phyloP scores from a whole-genome alignment of 2,797 vertebrate genomes.

The Halcyon smyrnensis region DNA sequence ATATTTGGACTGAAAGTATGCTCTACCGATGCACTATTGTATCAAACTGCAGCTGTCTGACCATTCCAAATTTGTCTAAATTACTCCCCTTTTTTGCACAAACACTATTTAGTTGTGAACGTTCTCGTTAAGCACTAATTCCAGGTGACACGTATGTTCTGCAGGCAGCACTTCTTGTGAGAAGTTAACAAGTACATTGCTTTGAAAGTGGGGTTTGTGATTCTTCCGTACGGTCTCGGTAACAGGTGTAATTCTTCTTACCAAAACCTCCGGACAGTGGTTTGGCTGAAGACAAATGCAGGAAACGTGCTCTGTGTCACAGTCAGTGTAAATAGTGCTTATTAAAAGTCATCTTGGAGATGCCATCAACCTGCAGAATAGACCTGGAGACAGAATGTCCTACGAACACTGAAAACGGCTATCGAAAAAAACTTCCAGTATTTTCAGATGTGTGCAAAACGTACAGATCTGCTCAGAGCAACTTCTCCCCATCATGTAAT shows the following conservation, averaged over 20 bases:
- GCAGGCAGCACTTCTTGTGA: background rate
- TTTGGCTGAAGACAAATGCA: background rate
- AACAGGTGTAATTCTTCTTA: slow-evolving; percentile 6
- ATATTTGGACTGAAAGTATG: slow-evolving; percentile 83
- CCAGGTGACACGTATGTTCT: background rate
- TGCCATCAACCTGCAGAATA: background rate
- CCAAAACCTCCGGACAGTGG: background rate
- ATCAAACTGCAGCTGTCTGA: slow-evolving; percentile 41
- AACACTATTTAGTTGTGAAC: background rate
- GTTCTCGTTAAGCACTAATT: background rate
- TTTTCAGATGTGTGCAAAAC: background rate
- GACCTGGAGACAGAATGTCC: background rate
- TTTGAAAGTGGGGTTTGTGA: background rate
- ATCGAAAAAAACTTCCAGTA: background rate
- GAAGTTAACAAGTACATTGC: background rate
- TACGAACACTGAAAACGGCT: background rate
- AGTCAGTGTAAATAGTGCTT: background rate
- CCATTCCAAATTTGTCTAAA: slow-evolving; percentile 25
- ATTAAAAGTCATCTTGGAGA: background rate
- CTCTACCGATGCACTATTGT: slow-evolving; percentile 71
- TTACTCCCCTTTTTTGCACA: background rate
- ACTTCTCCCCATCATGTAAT: accelerated
- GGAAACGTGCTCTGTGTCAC: background rate
- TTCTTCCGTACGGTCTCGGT: background rate
- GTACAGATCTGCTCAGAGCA: background rate